A percentile compares a stretch with the other conserved stretches of the same genome.
Evolutionary conservation across 1,140 invertebrate genomes (phyloP).

Genomic region (Trachelipus rathkii): DNA sequence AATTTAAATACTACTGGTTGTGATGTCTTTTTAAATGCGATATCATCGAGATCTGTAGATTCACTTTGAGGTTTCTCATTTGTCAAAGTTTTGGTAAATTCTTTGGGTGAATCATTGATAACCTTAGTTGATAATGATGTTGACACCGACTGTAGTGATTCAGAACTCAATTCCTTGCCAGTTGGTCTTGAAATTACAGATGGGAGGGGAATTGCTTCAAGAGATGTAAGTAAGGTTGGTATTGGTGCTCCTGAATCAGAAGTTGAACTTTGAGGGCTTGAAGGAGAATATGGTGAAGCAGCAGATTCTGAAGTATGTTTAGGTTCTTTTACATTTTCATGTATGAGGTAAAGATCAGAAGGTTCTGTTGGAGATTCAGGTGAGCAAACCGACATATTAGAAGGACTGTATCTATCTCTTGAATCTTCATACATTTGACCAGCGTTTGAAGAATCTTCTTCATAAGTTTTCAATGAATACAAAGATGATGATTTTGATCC

Average conservation of each 20-base stretch:
- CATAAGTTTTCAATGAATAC: neutral
- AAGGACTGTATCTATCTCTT: neutral
- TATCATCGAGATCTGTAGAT: neutral
- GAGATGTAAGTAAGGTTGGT: neutral
- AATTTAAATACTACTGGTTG: neutral
- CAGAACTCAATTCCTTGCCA: neutral
- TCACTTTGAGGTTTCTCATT: neutral
- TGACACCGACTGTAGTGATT: neutral
- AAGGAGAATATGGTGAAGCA: neutral
- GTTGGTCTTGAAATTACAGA: neutral
- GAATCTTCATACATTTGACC: neutral
- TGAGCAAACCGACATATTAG: neutral
- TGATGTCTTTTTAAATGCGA: neutral
- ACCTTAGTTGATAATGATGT: neutral
- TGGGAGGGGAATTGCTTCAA: neutral
- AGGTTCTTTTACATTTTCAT: neutral
- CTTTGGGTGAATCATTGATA: neutral
- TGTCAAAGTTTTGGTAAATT: neutral
- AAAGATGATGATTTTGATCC: neutral
- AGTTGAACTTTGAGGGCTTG: neutral
- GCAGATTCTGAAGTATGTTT: neutral
- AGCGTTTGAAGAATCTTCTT: neutral
- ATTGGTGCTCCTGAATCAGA: neutral
- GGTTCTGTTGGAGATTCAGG: neutral
- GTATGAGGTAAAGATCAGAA: neutral